Evolutionary conservation across 2,797 vertebrate species (phyloP).

Genomic region (Astyanax mexicanus): DNA sequence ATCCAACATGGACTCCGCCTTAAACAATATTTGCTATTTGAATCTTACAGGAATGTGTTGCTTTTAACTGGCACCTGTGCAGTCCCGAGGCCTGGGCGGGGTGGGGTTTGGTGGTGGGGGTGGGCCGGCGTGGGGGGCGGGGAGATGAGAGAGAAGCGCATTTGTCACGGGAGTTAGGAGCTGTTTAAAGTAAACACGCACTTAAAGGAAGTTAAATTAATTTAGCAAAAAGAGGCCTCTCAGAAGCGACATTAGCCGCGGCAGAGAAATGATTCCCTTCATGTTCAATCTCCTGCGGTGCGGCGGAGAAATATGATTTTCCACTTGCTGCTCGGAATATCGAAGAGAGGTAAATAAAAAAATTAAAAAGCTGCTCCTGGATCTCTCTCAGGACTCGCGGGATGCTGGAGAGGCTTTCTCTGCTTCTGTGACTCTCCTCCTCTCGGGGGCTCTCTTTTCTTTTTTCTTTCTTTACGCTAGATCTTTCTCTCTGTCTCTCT

Average conservation of each 20-base stretch:
- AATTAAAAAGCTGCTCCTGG: slow-evolving; percentile 17
- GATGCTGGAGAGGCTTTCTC: not conserved
- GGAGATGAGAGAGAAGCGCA: slow-evolving; percentile 55
- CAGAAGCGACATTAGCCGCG: slow-evolving; percentile 71
- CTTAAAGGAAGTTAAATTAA: slow-evolving; percentile 73
- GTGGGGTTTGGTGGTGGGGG: slow-evolving; percentile 41
- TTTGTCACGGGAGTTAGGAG: slow-evolving; percentile 64
- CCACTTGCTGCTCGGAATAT: slow-evolving; percentile 45
- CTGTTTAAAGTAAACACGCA: slow-evolving; percentile 58
- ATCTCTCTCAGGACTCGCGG: slow-evolving; percentile 12
- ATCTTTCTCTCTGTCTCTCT: no score
- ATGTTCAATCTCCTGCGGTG: slow-evolving; percentile 63
- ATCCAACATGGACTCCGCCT: no score
- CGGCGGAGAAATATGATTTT: slow-evolving; percentile 55
- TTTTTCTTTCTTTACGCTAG: not conserved
- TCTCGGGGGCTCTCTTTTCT: not conserved
- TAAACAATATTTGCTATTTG: not conserved
- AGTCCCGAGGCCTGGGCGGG: slow-evolving; percentile 22
- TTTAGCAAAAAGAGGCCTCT: slow-evolving; percentile 74
- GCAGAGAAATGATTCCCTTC: slow-evolving; percentile 73
- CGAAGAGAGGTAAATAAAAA: slow-evolving; percentile 24
- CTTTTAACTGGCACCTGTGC: slow-evolving; percentile 34
- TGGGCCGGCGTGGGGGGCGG: slow-evolving; percentile 40
- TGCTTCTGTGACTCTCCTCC: not conserved
- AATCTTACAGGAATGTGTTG: not conserved